Base-by-base conservation (phyloP, 2,113 vertebrate species). In the Reinhardtius hippoglossoides region DNA sequence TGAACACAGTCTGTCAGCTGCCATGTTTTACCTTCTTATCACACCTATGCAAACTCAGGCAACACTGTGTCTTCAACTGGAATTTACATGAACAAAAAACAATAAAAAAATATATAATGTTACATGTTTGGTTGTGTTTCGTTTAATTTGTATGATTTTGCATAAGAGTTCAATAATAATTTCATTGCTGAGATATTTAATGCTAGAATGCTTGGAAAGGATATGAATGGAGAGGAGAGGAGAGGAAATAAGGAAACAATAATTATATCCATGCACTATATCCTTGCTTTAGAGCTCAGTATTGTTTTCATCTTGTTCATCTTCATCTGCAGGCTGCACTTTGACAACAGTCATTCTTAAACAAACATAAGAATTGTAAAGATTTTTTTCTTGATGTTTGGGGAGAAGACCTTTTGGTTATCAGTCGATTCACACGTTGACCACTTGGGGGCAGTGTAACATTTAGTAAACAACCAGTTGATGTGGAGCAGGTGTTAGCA, bases 1-100 rank as follows among this genome's bases (percentile, higher is more conserved):
- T 46, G 78, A 74, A 65, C 35, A n/a, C 55, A 68, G 59, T 42
- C 37, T 70, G 62, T 56, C 69, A 74, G 67, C 63, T 86, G 76
- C 67, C 78, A 82, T 80, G 46, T 77, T 80, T 72, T 76, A 84
- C 75, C 57, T 70, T 81, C 46, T 67, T 62, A 76, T 81, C 66
- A 71, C 55, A 92, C 84, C 90, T 94, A 92, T 93, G 92, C 91
- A 94, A 94, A 91, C 72, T 55, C 79, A 73, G 87, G 59, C 61
- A 65, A 74, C 82, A 70, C 67, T 85, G 83, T 82, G 78, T 88
- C 87, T 87, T 83, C 67, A 83, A 80, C 77, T 82, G 80, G 81
- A 91, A 87, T 66, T 82, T 42, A 81, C 76, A 87, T 78, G 56
- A 90, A 85, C 31, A 13, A 26, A 46, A 5, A 40, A 67, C 14